Conservation (phyloP, 2,888 invertebrate species). For the Dione juno region DNA sequence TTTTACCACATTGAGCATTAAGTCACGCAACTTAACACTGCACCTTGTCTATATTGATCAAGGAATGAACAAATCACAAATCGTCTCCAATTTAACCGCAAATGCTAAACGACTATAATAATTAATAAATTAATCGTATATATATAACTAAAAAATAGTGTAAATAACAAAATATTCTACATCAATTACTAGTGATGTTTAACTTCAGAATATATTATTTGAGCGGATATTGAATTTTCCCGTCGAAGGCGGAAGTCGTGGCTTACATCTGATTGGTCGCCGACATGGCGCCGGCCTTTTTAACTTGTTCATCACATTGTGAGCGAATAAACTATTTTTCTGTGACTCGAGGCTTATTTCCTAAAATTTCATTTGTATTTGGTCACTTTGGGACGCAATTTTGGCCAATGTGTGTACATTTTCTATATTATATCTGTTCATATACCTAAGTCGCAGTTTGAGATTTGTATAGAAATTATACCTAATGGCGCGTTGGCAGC, state of each 20-base stretch:
- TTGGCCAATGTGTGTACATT: too few relatives aligned
- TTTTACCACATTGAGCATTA: too few relatives aligned
- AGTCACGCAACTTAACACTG: too few relatives aligned
- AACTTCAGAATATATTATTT: conserved; percentile 71
- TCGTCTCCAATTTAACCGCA: too few relatives aligned
- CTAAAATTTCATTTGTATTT: background rate
- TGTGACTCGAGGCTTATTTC: conserved; percentile 9
- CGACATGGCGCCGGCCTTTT: conserved; percentile 69
- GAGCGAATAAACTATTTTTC: conserved; percentile 58
- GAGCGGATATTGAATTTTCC: conserved; percentile 80
- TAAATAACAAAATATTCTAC: conserved; percentile 12
- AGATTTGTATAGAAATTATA: too few relatives aligned
- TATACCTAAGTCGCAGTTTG: too few relatives aligned
- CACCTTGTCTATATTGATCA: too few relatives aligned
- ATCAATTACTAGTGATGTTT: conserved; percentile 51
- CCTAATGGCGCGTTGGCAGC: too few relatives aligned
- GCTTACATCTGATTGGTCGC: conserved; percentile 63
- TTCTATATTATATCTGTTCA: too few relatives aligned
- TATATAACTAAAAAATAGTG: background rate
- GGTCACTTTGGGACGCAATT: background rate
- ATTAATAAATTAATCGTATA: too few relatives aligned
- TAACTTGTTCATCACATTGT: conserved; percentile 70
- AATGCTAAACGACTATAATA: too few relatives aligned
- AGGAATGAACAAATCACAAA: too few relatives aligned
- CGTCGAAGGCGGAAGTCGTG: conserved; percentile 71